Base-by-base conservation (phyloP, 1,140 invertebrate genomes). In the Anoplolepis gracilipes region DNA sequence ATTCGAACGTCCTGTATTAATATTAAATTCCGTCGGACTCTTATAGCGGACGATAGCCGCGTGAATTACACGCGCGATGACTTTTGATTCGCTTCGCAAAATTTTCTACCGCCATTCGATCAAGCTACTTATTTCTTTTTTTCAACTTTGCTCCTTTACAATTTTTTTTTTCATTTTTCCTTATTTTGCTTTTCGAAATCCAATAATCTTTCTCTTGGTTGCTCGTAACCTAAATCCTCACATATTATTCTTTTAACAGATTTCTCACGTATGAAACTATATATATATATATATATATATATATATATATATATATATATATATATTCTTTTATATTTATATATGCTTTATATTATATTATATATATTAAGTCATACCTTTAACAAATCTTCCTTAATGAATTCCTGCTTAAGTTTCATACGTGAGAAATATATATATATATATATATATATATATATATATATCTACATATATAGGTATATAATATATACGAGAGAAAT, bases 11-110 rank as follows among this genome's bases (percentile, higher is more conserved):
- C 30, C 30, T 42, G 77, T 88, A 90, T 90, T 90, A 90, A 90
- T 90, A 90, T 90, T 90, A 90, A 90, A 91, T 88, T 91, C 90
- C 89, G 64, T 16, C 61, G 19, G 30, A 30, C 70, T n/a, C n/a
- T 28, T 11, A 30, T n/a, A n/a, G 11, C 42, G 30, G 65, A 42
- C 13, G 70, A 42, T 57, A 61, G 69, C 25, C 69, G 69, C 33
- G 82, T 13, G 57, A 85, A 77, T 85, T 85, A 78, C 30, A 85
- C 62, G 72, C 30, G 19, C 46, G 49, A 85, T 61, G 13, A 25
- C 61, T 3, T 49, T 39, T 16, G 19, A 0, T 61, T 25, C 39
- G n/a, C n/a, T 25, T 65, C 13, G 39, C 30, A 1, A 33, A 46
- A 73, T 73, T 82, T n/a, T 73, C 19, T 13, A 5, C 36, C 16